Conservation (phyloP, 1,140 invertebrate genomes). For the Drosophila punjabiensis region DNA sequence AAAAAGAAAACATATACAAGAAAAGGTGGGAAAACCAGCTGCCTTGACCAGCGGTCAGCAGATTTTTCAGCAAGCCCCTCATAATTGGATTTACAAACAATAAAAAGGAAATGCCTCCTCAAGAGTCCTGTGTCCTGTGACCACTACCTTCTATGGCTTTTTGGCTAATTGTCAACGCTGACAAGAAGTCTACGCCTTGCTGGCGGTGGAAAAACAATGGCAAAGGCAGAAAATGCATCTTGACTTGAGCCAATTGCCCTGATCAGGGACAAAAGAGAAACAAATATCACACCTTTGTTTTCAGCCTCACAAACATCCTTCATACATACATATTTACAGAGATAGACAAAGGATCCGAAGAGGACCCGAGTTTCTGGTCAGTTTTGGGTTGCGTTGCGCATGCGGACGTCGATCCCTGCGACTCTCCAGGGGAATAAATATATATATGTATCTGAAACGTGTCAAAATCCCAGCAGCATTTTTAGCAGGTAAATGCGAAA, state of each 20-base stretch:
- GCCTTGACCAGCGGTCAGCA: conserved; percentile 54
- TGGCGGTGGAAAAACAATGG: conserved; percentile 11
- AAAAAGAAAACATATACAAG: conserved; percentile 6
- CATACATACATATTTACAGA: background rate
- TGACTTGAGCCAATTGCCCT: conserved; percentile 84
- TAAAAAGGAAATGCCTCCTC: conserved; percentile 23
- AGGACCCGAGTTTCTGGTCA: conserved; percentile 52
- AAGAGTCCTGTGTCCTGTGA: conserved; percentile 28
- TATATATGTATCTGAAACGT: conserved; percentile 42
- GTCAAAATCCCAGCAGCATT: conserved; percentile 74
- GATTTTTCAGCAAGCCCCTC: conserved; percentile 48
- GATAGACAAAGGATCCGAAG: conserved; percentile 35
- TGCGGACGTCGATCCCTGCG: conserved; percentile 51
- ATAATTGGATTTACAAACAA: conserved; percentile 76
- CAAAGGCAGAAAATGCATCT: conserved; percentile 63
- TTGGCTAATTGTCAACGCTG: conserved; percentile 78
- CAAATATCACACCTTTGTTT: conserved; percentile 85
- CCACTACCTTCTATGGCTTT: conserved; percentile 55
- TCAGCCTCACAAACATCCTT: conserved; percentile 25
- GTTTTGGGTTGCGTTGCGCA: conserved; percentile 66
- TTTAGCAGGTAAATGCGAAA: conserved; percentile 85
- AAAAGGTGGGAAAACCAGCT: conserved; percentile 45
- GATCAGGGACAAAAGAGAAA: conserved; percentile 79
- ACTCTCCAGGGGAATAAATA: conserved; percentile 12
- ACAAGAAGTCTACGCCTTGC: conserved; percentile 70